These are phyloP conservation scores for Abscondita cerata DNA, from an alignment of 2,888 invertebrate species.

Conservation along the genomic window DNA sequence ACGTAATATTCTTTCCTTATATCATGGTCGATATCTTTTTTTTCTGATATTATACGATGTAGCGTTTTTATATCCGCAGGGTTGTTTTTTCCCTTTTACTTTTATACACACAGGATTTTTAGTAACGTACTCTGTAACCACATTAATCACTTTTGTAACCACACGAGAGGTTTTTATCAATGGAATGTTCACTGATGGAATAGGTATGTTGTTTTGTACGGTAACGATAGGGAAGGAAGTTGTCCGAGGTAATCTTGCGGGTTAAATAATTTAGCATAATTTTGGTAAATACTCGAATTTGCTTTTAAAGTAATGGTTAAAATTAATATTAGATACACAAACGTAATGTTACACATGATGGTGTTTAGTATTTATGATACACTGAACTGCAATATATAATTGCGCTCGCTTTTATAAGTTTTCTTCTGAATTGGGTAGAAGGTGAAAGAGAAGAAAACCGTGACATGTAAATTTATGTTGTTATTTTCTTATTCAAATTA, in stretches of 20 bases:
- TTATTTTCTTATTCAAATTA: constrained; percentile 1
- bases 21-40: constrained; percentile 45
- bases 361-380: constrained; percentile 9
- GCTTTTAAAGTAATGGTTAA: constrained; percentile 11
- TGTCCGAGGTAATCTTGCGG: constrained; percentile 52
- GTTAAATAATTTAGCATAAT: constrained; percentile 49
- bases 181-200: constrained; percentile 43
- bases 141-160: constrained; percentile 52
- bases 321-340: constrained; percentile 8
- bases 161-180: constrained; percentile 51
- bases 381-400: constrained; percentile 14
- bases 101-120: constrained; percentile 56
- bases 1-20: constrained; percentile 54
- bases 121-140: constrained; percentile 54
- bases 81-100: constrained; percentile 44
- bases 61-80: constrained; percentile 32
- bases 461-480: constrained; percentile 9
- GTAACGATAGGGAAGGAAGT: constrained; percentile 51
- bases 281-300: constrained; percentile 5
- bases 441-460: constrained; percentile 14
- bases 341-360: constrained; percentile 6
- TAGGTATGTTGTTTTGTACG: constrained; percentile 50
- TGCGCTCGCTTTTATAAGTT: constrained; percentile 3
- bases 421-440: constrained; percentile 11
- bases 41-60: constrained; percentile 17